Percentiles rank a stretch among this genome's conserved stretches.
phyloP scores from a whole-genome alignment of 1,140 invertebrate species.

The Asobara japonica region DNA sequence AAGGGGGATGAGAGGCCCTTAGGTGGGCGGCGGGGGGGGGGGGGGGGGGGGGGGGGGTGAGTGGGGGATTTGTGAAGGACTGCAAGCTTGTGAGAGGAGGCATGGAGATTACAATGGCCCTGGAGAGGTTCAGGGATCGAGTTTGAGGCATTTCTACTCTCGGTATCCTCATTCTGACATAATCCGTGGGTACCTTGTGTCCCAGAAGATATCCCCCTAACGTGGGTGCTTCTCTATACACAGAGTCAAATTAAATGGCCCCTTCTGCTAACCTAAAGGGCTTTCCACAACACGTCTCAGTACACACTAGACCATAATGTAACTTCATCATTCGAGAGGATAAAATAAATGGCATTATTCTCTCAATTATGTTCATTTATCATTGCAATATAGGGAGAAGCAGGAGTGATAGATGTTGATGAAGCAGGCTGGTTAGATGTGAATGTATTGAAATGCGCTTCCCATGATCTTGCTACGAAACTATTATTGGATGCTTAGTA shows the following conservation, averaged over 20 bases:
- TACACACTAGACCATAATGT: neutral
- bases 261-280: neutral
- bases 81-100: neutral
- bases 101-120: slow-evolving; percentile 18
- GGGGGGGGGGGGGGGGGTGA: neutral
- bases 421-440: no score
- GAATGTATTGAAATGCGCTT: no score
- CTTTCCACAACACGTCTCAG: slow-evolving; percentile 6
- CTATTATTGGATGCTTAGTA: no score
- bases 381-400: no score
- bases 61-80: neutral
- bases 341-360: neutral
- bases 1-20: slow-evolving; percentile 3
- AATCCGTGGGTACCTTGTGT: slow-evolving; percentile 33
- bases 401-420: no score
- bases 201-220: slow-evolving; percentile 28
- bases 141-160: slow-evolving; percentile 17
- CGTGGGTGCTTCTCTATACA: neutral
- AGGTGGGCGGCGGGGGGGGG: neutral
- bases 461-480: no score
- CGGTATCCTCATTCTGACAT: slow-evolving; percentile 18
- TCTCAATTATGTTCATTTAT: neutral
- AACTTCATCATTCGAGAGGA: neutral
- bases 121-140: slow-evolving; percentile 11
- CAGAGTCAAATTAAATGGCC: slow-evolving; percentile 13